These are phyloP conservation scores for Dryococelus australis DNA, from an alignment of 2,888 invertebrate genomes.

Conservation along the genomic window DNA sequence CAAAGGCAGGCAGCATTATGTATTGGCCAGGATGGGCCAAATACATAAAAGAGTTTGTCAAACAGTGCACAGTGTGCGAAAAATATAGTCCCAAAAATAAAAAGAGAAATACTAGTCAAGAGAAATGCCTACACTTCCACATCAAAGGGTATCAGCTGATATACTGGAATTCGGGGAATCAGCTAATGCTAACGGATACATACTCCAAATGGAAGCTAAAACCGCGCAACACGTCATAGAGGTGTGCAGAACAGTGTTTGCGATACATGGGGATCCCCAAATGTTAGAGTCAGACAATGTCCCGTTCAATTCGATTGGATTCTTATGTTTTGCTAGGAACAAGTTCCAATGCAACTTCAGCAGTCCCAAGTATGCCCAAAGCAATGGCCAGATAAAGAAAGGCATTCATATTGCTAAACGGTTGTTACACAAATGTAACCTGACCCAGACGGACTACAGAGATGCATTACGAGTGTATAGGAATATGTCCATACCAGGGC, in stretches of 20 bases:
- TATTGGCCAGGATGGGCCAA: background rate
- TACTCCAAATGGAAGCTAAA: background rate
- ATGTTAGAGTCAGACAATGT: too few species aligned
- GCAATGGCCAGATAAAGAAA: background rate
- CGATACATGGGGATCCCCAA: background rate
- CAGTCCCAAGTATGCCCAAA: background rate
- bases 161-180: background rate
- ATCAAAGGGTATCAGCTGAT: background rate
- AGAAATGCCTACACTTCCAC: background rate
- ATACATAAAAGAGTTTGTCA: background rate
- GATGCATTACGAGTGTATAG: background rate
- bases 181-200: background rate
- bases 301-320: background rate
- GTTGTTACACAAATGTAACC: background rate
- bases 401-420: too few species aligned
- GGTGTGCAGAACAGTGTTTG: background rate
- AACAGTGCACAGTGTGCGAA: background rate
- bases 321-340: background rate
- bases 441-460: background rate
- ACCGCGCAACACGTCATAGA: background rate
- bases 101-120: background rate
- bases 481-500: background rate
- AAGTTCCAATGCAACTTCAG: background rate
- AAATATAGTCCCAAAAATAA: background rate
- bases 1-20: too few species aligned